Base-by-base conservation (phyloP, 1,140 invertebrate genomes). In the Wasmannia auropunctata region DNA sequence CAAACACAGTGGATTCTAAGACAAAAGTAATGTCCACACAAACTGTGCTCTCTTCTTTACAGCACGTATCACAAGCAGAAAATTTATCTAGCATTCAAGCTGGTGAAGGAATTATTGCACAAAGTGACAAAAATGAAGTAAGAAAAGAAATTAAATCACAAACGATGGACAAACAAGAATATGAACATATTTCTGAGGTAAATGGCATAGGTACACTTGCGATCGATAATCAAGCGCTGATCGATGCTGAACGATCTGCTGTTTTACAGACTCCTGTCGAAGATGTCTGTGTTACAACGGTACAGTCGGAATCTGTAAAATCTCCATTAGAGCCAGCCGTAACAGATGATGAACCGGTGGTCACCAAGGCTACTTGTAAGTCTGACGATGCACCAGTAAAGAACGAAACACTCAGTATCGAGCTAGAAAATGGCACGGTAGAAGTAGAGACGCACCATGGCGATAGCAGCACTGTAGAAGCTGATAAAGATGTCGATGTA, bases 401-500 rank as follows among this genome's bases (percentile, higher is more conserved):
- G 86, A 87, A 80, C 81, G 87, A 92, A 89, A 92, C 91, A 93
- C 92, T 75, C 76, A 89, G 67, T 93, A 92, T 92, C 87, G 85
- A 92, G 75, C 51, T 95, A 95, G 93, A 93, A 90, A 90, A 86
- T 87, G 92, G 93, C 95, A 95, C 94, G 92, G 93, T 95, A 95
- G 95, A 95, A 91, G 85, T 95, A 95, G 94, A 90, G 91, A 76
- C 92, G 94, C 94, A 95, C 94, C 63, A 90, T 88, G 94, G 92
- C 77, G 90, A 86, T 93, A 94, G 81, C 86, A 87, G 90, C 92
- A 95, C 93, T 87, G 90, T 95, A 95, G 93, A 93, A 80, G 75
- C 88, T 86, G 76, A 80, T 85, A 83, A 91, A 88, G 58, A 92
- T 76, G 75, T 85, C 88, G 85, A 92, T 92, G 77, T 92, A 87